These are phyloP conservation scores for Chiridota heheva DNA, from an alignment of 35 echinoderm and acorn worm genomes.

Conservation along the genomic window DNA sequence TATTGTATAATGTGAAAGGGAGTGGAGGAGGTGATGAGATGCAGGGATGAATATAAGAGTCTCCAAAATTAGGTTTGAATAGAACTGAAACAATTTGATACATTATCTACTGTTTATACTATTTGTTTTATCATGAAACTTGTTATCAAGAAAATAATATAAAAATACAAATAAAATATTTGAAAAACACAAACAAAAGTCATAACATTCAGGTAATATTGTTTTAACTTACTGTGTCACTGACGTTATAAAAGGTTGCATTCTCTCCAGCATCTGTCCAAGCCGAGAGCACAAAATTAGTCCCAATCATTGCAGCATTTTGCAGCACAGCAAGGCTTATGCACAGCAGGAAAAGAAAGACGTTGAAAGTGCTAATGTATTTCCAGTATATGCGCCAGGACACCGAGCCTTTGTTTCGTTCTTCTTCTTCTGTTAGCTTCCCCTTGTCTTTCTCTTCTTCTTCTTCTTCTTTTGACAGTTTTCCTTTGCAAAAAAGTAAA, in stretches of 20 bases:
- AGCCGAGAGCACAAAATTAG: conserved; percentile 43
- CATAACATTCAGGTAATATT: background rate
- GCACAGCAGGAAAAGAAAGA: background rate
- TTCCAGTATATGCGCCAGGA: conserved; percentile 17
- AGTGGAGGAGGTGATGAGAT: too few species aligned
- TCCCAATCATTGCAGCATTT: background rate
- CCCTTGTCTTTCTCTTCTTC: background rate
- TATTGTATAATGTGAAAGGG: too few species aligned
- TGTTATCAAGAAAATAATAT: background rate
- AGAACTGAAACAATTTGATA: too few species aligned
- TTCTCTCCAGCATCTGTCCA: conserved; percentile 22
- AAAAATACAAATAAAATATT: background rate
- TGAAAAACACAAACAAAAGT: background rate
- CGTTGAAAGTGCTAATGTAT: conserved; percentile 20
- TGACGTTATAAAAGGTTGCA: background rate
- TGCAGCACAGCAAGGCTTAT: background rate
- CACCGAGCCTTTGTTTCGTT: conserved; percentile 40
- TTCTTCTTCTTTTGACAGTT: background rate
- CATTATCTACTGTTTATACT: too few species aligned
- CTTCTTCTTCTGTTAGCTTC: conserved; percentile 40
- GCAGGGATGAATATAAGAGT: too few species aligned
- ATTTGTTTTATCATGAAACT: background rate
- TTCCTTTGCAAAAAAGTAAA: too few species aligned
- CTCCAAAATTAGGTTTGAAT: too few species aligned
- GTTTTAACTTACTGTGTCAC: background rate